Evolutionary conservation across 2,113 vertebrate species (phyloP), one percentile per base, ranked within the genome.

Genomic region (Apeltes quadracus): DNA sequence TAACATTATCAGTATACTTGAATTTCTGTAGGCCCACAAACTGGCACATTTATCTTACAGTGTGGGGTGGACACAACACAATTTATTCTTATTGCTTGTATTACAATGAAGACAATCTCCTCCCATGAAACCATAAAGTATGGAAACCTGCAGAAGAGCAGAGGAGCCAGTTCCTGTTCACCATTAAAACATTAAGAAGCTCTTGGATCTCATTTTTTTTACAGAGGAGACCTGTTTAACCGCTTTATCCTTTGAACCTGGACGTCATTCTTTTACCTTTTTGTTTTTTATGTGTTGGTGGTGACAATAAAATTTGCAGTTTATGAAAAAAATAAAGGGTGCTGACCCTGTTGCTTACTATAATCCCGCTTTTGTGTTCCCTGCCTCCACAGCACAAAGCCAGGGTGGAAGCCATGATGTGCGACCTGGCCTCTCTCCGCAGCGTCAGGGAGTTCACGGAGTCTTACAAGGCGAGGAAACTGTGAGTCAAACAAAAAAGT

Each of bases 341-440:
- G 4, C 14, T 43, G 36, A 59, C 6, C 5, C 8, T 32, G 2
- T 66, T 55, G 18, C 20, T 76, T 70, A 27, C 56, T 62, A 76
- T 51, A 64, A 53, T 61, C 1, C 0, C 61, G 2, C 10, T 23
- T 65, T 54, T 76, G 23, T 86, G 82, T 75, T 75, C 69, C 84
- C 41, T 85, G 66, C 85, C 67, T 78, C 67, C 22, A 25, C 90
- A 99, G 98, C 95, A 96, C 84, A 98, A 98, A 95, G 97, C 98
- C 76, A 95, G 95, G 86, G 96, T 97, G 46, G 97, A 99, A 90
- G 95, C 94, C 83, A 96, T 98, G 95, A 94, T 93, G 92, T 94
- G 98, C 81, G 96, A 99, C 92, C 93, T 99, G 58, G 92, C 96
- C 64, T 94, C 95, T 68, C 92, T 99, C 76, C 92, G 91, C 71